Evolutionary conservation across 1,140 invertebrate species (phyloP).

Genomic region (Asobara japonica): DNA sequence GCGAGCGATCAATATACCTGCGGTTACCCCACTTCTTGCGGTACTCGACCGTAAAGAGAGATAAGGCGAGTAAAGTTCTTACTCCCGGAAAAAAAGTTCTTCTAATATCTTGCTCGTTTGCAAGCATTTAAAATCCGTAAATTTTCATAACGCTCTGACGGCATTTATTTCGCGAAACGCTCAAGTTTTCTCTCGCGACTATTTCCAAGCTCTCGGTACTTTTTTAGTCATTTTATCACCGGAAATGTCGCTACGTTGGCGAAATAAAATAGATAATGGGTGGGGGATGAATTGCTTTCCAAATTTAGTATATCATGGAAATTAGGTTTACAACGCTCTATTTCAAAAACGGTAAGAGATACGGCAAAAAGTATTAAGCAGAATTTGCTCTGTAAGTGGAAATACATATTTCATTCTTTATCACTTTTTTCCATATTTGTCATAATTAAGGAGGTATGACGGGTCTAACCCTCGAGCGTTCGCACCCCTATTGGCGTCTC

Average conservation of each 20-base stretch:
- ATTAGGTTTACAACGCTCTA: too few species aligned
- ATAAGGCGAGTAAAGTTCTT: conserved; percentile 49
- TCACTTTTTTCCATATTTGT: too few species aligned
- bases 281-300: background rate
- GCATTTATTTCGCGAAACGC: background rate
- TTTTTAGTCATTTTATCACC: background rate
- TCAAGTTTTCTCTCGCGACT: background rate
- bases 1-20: conserved; percentile 36
- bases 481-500: too few species aligned
- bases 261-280: background rate
- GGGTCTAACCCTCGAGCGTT: too few species aligned
- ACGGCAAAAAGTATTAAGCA: too few species aligned
- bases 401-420: too few species aligned
- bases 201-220: background rate
- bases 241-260: background rate
- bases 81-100: conserved; percentile 36
- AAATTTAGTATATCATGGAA: too few species aligned
- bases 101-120: conserved; percentile 36
- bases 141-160: conserved; percentile 46
- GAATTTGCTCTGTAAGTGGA: too few species aligned
- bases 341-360: too few species aligned
- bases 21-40: conserved; percentile 47
- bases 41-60: conserved; percentile 52
- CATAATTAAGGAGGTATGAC: too few species aligned
- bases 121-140: conserved; percentile 53